Evolutionary conservation across 2,888 invertebrate species (phyloP).

Genomic region (Hesperia comma): DNA sequence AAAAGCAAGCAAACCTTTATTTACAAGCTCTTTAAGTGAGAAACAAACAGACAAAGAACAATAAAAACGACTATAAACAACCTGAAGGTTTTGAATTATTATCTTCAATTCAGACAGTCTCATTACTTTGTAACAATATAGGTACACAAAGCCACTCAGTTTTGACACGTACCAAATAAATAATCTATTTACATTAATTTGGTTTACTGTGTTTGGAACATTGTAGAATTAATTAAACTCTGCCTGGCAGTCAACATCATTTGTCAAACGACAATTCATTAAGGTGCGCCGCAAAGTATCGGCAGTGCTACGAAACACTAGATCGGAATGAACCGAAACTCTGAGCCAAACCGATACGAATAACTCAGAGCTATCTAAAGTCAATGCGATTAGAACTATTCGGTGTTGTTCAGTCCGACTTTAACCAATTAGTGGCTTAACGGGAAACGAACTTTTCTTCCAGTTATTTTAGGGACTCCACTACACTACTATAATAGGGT

Average conservation of each 20-base stretch:
- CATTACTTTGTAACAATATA: too few relatives aligned
- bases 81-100: too few relatives aligned
- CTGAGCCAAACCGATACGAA: slow-evolving; percentile 2
- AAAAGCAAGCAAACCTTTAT: too few relatives aligned
- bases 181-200: neutral
- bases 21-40: too few relatives aligned
- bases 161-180: neutral
- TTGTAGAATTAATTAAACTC: slow-evolving; percentile 8
- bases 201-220: neutral
- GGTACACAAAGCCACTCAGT: too few relatives aligned
- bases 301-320: neutral
- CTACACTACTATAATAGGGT: too few relatives aligned
- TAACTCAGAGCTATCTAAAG: slow-evolving; percentile 2
- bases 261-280: slow-evolving; percentile 9
- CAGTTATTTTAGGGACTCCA: neutral
- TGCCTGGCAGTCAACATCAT: neutral
- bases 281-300: slow-evolving; percentile 2
- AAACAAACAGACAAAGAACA: too few relatives aligned
- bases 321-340: slow-evolving; percentile 3
- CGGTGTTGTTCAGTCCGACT: neutral
- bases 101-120: too few relatives aligned
- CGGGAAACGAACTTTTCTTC: neutral
- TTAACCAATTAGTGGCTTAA: neutral
- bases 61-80: too few relatives aligned
- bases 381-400: neutral